Conservation (phyloP, 2,888 invertebrate genomes). For the Tridacna gigas region DNA sequence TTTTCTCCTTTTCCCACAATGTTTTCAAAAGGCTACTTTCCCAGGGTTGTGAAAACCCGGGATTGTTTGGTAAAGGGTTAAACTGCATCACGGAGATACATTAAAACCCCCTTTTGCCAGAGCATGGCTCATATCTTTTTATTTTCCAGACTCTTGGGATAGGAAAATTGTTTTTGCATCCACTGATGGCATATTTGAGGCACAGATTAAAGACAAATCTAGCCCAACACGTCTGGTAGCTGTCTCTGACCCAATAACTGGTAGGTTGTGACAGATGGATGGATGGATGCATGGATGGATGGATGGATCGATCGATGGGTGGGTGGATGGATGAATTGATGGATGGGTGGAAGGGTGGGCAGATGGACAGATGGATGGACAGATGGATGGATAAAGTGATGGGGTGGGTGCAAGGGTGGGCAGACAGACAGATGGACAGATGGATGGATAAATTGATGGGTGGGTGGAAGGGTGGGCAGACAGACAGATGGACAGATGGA, state of each 20-base stretch:
- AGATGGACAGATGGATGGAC: too few species aligned
- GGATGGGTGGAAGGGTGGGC: too few species aligned
- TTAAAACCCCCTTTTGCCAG: too few species aligned
- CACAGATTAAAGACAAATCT: not conserved
- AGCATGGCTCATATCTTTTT: not conserved
- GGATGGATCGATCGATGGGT: not conserved
- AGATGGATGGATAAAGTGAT: not conserved
- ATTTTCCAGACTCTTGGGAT: conserved; percentile 1
- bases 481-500: too few species aligned
- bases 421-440: not conserved
- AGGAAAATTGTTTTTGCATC: conserved; percentile 13
- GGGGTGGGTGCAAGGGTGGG: not conserved
- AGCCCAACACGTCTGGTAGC: not conserved
- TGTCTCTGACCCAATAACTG: not conserved
- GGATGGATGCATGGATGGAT: not conserved
- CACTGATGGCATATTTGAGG: conserved; percentile 8
- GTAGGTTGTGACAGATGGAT: not conserved
- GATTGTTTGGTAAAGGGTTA: too few species aligned
- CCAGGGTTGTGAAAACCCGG: too few species aligned
- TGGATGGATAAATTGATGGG: not conserved
- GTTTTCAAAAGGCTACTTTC: too few species aligned
- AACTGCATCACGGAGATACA: too few species aligned
- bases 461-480: not conserved
- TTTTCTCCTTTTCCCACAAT: too few species aligned
- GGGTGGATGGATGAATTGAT: too few species aligned